Conservation (phyloP, 1,140 invertebrate genomes). For the Halictus rubicundus region DNA sequence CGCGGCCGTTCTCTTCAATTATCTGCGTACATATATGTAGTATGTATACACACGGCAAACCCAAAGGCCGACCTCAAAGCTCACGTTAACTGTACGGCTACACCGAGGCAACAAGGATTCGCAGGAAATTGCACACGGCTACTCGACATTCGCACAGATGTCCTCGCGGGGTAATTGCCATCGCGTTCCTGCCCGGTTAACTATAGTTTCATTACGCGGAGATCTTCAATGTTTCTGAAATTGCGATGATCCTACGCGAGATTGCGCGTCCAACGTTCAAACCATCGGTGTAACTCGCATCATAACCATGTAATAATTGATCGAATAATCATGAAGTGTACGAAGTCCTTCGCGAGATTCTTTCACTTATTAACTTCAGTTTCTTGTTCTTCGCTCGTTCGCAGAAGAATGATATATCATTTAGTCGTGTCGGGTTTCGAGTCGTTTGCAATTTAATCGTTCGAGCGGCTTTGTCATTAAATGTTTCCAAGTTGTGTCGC, state of each 20-base stretch:
- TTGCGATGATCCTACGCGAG: background rate
- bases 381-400: too few relatives aligned
- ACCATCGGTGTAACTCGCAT: too few relatives aligned
- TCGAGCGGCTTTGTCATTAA: too few relatives aligned
- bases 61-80: slow-evolving; percentile 32
- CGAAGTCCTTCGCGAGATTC: background rate
- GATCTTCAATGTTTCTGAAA: background rate
- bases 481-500: too few relatives aligned
- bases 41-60: background rate
- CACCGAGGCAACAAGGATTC: slow-evolving; percentile 28
- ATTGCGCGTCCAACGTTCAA: background rate
- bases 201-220: slow-evolving; percentile 9
- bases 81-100: slow-evolving; percentile 26
- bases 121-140: slow-evolving; percentile 19
- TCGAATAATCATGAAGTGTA: background rate
- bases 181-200: slow-evolving; percentile 11
- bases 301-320: background rate
- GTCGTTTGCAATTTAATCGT: too few relatives aligned
- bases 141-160: slow-evolving; percentile 9
- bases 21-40: background rate
- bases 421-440: too few relatives aligned
- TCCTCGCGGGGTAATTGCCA: slow-evolving; percentile 13
- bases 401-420: too few relatives aligned
- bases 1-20: slow-evolving; percentile 30
- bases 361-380: too few relatives aligned